A percentile compares a stretch with the other conserved stretches of the same genome.
Evolutionary conservation across 2,113 vertebrate species (phyloP).

Genomic region (Crotalus viridis): DNA sequence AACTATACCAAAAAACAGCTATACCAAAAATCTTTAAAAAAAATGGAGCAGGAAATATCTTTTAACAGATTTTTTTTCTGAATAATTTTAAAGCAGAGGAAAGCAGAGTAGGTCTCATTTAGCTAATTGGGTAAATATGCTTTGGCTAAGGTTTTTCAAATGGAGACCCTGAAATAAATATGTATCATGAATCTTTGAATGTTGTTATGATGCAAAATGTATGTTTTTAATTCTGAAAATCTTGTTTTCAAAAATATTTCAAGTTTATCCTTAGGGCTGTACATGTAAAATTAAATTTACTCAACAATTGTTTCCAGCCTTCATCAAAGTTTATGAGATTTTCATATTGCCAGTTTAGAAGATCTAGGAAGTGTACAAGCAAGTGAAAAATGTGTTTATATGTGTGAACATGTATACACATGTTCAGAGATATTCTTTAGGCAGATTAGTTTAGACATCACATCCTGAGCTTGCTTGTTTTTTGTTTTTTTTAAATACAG

Average conservation of each 20-base stretch:
- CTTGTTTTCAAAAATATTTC: background rate
- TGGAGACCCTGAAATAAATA: background rate
- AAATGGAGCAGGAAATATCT: background rate
- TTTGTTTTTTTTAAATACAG: background rate
- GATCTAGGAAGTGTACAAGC: background rate
- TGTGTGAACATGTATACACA: background rate
- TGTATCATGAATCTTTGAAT: background rate
- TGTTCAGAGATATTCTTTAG: conserved; percentile 21
- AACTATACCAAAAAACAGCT: background rate
- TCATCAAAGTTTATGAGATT: background rate
- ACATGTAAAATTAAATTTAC: background rate
- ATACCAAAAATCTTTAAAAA: background rate
- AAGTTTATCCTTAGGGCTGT: background rate
- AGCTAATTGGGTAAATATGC: background rate
- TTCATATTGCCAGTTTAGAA: background rate
- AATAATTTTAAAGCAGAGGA: background rate
- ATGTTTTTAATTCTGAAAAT: background rate
- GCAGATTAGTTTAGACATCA: conserved; percentile 19
- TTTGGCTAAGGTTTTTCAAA: background rate
- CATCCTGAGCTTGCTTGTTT: background rate
- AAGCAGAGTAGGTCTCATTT: background rate
- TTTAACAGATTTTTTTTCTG: background rate
- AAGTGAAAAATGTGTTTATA: background rate
- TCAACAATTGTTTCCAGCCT: background rate
- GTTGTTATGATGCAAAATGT: background rate